Conservation (phyloP, 2,797 vertebrate species). For the Pteropus rufus region DNA sequence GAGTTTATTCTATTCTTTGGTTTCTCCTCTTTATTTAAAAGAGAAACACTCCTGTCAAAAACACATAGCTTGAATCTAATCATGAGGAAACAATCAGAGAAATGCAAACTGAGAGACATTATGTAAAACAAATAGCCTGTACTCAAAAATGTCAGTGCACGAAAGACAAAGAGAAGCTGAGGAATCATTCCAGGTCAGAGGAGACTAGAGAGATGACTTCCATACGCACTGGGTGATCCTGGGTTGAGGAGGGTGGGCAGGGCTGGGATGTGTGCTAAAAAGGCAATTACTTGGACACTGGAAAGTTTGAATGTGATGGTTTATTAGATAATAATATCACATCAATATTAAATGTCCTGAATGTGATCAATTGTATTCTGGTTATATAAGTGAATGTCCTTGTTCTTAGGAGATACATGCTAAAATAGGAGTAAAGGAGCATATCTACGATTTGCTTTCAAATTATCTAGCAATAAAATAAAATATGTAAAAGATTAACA, state of each 20-base stretch:
- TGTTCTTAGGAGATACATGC: not conserved
- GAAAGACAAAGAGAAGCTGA: not conserved
- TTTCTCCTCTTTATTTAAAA: not conserved
- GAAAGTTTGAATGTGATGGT: not conserved
- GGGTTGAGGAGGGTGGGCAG: not conserved
- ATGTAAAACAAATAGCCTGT: not conserved
- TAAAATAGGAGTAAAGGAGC: not conserved
- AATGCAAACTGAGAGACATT: not conserved
- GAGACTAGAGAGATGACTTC: not conserved
- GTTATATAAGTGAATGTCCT: not conserved
- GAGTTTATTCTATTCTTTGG: not conserved
- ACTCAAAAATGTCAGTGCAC: not conserved
- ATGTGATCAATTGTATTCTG: not conserved
- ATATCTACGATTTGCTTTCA: not conserved
- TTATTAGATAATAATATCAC: not conserved
- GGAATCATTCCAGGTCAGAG: not conserved
- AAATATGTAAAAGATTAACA: not conserved
- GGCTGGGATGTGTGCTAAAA: not conserved
- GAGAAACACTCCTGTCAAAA: not conserved
- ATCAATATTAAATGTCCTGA: not conserved
- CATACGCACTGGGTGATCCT: not conserved
- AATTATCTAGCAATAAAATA: not conserved
- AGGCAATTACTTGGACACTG: not conserved
- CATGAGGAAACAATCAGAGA: not conserved
- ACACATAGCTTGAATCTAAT: not conserved